Percentiles rank a stretch among this genome's conserved stretches.
phyloP scores from a whole-genome alignment of 2,888 invertebrate genomes.

The Dendrolimus pini region DNA sequence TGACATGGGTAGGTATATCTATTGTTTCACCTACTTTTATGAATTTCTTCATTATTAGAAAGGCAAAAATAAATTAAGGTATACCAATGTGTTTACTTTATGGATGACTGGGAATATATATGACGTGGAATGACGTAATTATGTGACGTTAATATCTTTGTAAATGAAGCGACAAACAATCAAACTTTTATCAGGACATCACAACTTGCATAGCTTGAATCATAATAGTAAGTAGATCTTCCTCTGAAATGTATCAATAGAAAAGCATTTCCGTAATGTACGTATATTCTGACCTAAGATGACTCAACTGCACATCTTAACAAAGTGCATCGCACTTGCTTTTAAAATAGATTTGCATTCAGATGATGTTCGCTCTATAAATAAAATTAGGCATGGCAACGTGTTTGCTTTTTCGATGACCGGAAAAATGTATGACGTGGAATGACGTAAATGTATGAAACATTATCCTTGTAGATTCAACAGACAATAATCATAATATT shows the following conservation, averaged over 20 bases:
- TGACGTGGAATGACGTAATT: neutral
- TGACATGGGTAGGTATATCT: no score
- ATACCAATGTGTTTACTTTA: conserved; percentile 12
- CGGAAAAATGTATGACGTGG: conserved; percentile 4
- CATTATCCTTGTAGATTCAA: no score
- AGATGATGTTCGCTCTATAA: conserved; percentile 26
- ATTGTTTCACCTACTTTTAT: no score
- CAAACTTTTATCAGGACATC: no score
- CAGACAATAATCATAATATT: no score
- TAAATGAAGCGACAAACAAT: no score
- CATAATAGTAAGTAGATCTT: no score
- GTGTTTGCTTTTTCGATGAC: conserved; percentile 8
- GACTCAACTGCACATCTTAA: conserved; percentile 29
- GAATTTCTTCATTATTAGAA: no score
- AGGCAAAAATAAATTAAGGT: conserved; percentile 24
- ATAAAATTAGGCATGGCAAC: conserved; percentile 26
- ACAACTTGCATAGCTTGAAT: no score
- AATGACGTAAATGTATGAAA: neutral
- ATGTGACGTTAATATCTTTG: no score
- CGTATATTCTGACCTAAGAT: conserved; percentile 22
- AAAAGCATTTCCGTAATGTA: neutral
- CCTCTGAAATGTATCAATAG: no score
- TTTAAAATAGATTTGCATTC: conserved; percentile 40
- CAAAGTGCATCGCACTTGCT: conserved; percentile 55
- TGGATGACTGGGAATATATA: conserved; percentile 10